A percentile compares a stretch with the other conserved stretches of the same genome.
Conservation (phyloP, 2,113 vertebrate genomes). For the Cricetomys ansorgei region DNA sequence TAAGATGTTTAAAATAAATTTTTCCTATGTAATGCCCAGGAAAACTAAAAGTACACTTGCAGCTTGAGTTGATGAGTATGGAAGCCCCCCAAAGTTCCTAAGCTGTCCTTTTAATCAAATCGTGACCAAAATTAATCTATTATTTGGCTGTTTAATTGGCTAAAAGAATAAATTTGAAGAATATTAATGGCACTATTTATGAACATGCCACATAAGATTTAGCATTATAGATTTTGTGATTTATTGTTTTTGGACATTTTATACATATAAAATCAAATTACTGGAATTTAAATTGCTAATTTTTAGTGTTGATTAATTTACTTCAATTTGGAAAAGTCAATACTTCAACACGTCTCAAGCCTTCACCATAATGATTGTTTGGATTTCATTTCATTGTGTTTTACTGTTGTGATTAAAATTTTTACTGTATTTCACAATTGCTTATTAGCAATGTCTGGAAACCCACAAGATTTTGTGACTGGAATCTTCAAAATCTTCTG, state of each 20-base stretch:
- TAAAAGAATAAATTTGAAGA: neutral
- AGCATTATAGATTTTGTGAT: neutral
- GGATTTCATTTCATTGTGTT: neutral
- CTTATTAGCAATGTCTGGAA: neutral
- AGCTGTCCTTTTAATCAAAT: neutral
- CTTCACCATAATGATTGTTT: neutral
- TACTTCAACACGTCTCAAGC: neutral
- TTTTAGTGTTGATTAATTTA: neutral
- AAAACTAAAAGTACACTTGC: neutral
- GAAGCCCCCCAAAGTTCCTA: neutral
- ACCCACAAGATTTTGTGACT: constrained; percentile 1
- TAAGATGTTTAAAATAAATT: neutral
- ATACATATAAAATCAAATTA: neutral
- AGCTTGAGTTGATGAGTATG: neutral
- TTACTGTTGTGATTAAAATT: neutral
- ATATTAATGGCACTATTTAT: neutral
- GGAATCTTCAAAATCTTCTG: neutral
- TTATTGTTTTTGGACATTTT: constrained; percentile 4
- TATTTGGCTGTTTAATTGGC: neutral
- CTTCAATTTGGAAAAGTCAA: neutral
- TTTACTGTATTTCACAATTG: neutral
- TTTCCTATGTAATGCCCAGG: neutral
- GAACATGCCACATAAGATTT: neutral
- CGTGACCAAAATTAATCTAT: neutral
- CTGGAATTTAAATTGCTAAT: neutral